Conservation (phyloP, 1,140 invertebrate species). For the Philaenus spumarius region DNA sequence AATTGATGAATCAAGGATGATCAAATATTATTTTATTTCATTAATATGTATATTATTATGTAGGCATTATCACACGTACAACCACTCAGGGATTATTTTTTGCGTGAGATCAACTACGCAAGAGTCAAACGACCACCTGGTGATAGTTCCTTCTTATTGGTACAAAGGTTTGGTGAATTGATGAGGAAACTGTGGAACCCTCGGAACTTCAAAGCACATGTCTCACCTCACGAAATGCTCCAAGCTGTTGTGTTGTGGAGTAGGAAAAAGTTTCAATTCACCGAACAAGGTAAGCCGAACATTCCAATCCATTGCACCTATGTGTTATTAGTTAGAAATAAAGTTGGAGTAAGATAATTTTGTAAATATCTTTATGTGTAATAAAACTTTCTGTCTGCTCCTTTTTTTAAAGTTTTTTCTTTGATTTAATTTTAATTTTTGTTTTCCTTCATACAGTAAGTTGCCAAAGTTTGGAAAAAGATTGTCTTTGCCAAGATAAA, state of each 20-base stretch:
- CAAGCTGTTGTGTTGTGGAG: conserved; percentile 98
- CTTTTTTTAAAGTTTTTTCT: too few species aligned
- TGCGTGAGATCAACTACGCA: conserved; percentile 89
- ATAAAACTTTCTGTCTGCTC: too few species aligned
- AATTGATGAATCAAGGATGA: too few species aligned
- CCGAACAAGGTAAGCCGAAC: conserved; percentile 75
- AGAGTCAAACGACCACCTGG: conserved; percentile 86
- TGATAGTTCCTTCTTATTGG: conserved; percentile 83
- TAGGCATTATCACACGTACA: conserved; percentile 91
- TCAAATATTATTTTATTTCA: too few species aligned
- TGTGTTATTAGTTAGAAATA: too few species aligned
- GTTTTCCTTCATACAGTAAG: too few species aligned
- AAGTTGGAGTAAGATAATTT: too few species aligned
- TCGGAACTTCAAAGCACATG: conserved; percentile 97
- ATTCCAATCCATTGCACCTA: too few species aligned
- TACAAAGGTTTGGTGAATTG: conserved; percentile 95
- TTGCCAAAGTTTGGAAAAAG: too few species aligned
- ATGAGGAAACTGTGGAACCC: conserved; percentile 99
- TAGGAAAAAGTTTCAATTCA: conserved; percentile 97
- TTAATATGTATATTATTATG: conserved; percentile 17
- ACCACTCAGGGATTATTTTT: conserved; percentile 90
- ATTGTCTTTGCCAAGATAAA: too few species aligned
- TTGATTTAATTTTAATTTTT: too few species aligned
- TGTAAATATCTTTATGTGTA: too few species aligned
- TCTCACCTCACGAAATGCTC: conserved; percentile 99